Evolutionary conservation across 2,797 vertebrate genomes (phyloP).

Genomic region (Micromesistius poutassou): DNA sequence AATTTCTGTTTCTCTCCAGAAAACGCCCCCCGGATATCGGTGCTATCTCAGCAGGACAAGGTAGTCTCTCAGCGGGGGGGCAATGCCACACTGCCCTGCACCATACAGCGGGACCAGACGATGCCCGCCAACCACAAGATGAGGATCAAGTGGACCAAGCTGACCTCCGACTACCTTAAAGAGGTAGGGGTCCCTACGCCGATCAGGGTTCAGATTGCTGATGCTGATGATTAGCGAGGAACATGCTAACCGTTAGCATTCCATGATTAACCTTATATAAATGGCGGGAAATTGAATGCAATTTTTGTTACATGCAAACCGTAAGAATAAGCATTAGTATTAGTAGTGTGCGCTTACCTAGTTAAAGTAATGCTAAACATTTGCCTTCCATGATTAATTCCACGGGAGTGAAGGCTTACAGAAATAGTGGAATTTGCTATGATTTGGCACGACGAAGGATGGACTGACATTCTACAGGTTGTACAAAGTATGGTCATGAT

Average conservation of each 20-base stretch:
- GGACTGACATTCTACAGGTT: background rate
- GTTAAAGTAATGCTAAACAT: background rate
- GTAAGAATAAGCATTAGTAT: no score
- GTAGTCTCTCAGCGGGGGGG: constrained; percentile 84
- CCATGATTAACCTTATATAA: background rate
- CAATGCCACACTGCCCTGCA: constrained; percentile 88
- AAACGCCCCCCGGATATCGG: constrained; percentile 81
- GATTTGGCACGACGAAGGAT: background rate
- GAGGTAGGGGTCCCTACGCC: constrained; percentile 65
- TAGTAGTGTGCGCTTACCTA: background rate
- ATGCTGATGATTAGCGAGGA: background rate
- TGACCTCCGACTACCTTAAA: constrained; percentile 94
- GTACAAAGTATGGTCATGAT: background rate
- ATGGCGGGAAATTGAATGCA: background rate
- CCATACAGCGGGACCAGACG: constrained; percentile 79
- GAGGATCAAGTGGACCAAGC: constrained; percentile 97
- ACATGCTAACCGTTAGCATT: background rate
- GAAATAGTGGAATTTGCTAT: background rate
- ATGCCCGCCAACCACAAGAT: constrained; percentile 80
- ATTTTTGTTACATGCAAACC: background rate
- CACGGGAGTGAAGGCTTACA: background rate
- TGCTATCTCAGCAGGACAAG: constrained; percentile 82
- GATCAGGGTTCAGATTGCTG: background rate
- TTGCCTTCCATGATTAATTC: background rate
- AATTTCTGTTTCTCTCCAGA: constrained; percentile 63